Base-by-base conservation (phyloP, 2,113 vertebrate species). In the Nibea coibor region DNA sequence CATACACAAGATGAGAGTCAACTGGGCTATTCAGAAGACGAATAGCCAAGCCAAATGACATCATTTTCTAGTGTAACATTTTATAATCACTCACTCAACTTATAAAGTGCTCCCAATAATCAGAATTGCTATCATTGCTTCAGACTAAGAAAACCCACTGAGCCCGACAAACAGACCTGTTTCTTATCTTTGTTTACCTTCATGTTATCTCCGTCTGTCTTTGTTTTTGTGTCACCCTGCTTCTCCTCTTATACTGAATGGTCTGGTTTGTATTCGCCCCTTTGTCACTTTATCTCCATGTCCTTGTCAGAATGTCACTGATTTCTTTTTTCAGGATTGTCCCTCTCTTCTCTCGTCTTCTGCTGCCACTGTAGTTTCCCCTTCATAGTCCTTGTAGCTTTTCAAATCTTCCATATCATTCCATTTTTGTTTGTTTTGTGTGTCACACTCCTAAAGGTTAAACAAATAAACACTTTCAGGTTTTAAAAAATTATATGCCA, bases 281-380 rank as follows among this genome's bases (percentile, higher is more conserved):
- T 85, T 77, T 86, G 78, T 88, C 51, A 69, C 83, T 88, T 88
- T 83, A 85, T 89, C 86, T 85, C 57, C 3, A 11, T 48, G 78
- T 80, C 73, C 73, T 89, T 90, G 80, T 88, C 72, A 69, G 51
- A 78, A 86, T 65, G 65, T 84, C 82, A 79, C 68, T 47, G 56
- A 63, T 72, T 78, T 50, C 56, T 43, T 59, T 81, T 75, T 45
- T 24, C 50, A 74, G 16, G 22, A 63, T 75, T 39, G 7, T 74
- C 26, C 51, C 11, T 78, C 24, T 80, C 17, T 66, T 26, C 43
- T 39, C n/a, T 77, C 53, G 19, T 50, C 58, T 56, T 22, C 20
- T 59, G 10, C 64, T 48, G 57, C 59, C 35, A 39, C 47, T 75
- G 70, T 61, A 65, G 61, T 58, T 78, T 63, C 50, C 19, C 50